These are phyloP conservation scores for Polydrusus cervinus DNA, from an alignment of 2,888 invertebrate genomes.

Conservation along the genomic window DNA sequence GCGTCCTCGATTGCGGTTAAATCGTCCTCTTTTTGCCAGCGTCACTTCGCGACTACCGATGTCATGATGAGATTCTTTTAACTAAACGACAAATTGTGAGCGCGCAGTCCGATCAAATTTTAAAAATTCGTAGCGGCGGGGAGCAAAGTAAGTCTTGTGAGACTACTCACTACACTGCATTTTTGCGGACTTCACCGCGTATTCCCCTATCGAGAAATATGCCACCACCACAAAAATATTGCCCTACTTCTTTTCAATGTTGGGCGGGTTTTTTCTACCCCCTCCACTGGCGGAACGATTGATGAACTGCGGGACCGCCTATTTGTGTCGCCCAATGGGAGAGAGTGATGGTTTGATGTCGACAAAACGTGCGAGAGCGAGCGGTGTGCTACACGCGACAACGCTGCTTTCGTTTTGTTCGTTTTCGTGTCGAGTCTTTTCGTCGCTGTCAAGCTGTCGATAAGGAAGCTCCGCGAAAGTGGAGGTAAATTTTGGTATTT, in stretches of 20 bases:
- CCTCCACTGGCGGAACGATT: constrained; percentile 66
- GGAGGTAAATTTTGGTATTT: constrained; percentile 23
- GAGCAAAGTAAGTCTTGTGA: constrained; percentile 49
- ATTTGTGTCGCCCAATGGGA: constrained; percentile 71
- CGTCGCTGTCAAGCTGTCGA: constrained; percentile 50
- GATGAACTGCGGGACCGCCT: constrained; percentile 70
- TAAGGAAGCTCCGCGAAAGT: constrained; percentile 37
- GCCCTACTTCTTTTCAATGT: constrained; percentile 69
- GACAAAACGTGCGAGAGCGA: constrained; percentile 61
- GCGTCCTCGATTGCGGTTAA: constrained; percentile 68
- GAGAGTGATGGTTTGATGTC: constrained; percentile 69
- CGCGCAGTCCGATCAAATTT: constrained; percentile 66
- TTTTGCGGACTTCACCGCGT: constrained; percentile 69
- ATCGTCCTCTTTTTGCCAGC: constrained; percentile 71
- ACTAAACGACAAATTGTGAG: constrained; percentile 72
- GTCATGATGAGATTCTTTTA: constrained; percentile 72
- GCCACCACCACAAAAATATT: constrained; percentile 72
- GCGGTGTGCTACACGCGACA: constrained; percentile 60
- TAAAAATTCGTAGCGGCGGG: constrained; percentile 48
- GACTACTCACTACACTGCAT: constrained; percentile 61
- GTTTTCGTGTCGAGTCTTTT: constrained; percentile 51
- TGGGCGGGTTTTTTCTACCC: constrained; percentile 65
- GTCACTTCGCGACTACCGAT: constrained; percentile 72
- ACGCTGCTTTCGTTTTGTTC: constrained; percentile 56
- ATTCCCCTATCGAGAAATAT: constrained; percentile 64